These are phyloP conservation scores for Sitobion miscanthi DNA, from an alignment of 1,140 invertebrate species.

Conservation along the genomic window DNA sequence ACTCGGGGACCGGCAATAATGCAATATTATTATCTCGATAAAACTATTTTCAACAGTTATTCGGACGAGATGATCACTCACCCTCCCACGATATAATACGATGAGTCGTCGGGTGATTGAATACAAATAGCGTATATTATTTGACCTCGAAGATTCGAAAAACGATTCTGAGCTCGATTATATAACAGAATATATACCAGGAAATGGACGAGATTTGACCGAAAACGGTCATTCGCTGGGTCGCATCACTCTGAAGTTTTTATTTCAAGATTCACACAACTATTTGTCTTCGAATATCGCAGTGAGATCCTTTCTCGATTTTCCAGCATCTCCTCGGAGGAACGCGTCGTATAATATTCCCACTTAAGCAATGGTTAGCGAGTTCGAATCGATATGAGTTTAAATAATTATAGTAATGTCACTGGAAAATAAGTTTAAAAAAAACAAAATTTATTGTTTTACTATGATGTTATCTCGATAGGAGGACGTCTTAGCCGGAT, in stretches of 20 bases:
- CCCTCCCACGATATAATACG: too few species aligned
- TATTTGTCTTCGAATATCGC: too few species aligned
- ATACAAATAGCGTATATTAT: not conserved
- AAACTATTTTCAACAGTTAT: too few species aligned
- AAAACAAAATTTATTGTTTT: not conserved
- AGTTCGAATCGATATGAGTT: too few species aligned
- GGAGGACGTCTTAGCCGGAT: not conserved
- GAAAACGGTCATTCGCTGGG: not conserved
- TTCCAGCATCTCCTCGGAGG: not conserved
- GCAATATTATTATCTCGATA: not conserved
- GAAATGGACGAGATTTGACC: not conserved
- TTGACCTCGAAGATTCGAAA: not conserved
- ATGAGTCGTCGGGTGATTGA: not conserved
- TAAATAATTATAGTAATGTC: not conserved
- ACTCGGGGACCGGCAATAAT: not conserved
- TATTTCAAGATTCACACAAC: not conserved
- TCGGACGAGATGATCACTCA: too few species aligned
- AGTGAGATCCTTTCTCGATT: not conserved
- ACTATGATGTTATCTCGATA: not conserved
- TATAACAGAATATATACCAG: too few species aligned
- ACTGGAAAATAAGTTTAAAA: not conserved
- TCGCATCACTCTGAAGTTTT: not conserved
- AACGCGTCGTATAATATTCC: too few species aligned
- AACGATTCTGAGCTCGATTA: not conserved
- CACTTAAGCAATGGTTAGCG: too few species aligned